These are phyloP conservation scores for Eupsilia transversa DNA, from an alignment of 2,888 invertebrate species.

Conservation along the genomic window DNA sequence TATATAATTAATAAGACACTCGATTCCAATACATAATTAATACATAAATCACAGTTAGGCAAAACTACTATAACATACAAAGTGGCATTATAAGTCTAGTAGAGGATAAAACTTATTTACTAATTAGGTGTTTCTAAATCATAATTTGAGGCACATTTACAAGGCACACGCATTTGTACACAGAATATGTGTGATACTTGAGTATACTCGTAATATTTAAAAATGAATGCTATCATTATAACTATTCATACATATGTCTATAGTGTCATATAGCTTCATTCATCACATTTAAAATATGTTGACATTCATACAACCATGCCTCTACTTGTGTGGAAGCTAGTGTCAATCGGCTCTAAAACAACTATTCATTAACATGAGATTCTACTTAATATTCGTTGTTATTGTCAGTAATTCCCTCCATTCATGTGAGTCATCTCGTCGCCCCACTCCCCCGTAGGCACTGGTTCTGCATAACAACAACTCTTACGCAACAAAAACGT, in stretches of 20 bases:
- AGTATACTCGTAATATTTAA: constrained; percentile 53
- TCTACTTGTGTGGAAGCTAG: constrained; percentile 53
- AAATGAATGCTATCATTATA: constrained; percentile 31
- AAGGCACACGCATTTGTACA: constrained; percentile 66
- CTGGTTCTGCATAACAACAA: constrained; percentile 94
- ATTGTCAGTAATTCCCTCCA: constrained; percentile 88
- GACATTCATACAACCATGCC: constrained; percentile 44
- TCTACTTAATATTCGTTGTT: constrained; percentile 50
- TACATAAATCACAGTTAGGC: constrained; percentile 51
- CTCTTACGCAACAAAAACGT: constrained; percentile 94
- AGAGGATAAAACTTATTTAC: constrained; percentile 29
- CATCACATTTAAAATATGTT: constrained; percentile 39
- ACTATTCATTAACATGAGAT: constrained; percentile 43
- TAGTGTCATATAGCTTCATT: constrained; percentile 51
- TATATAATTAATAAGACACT: constrained; percentile 56
- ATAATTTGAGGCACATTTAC: constrained; percentile 61
- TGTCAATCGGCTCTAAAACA: constrained; percentile 35
- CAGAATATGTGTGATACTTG: constrained; percentile 36
- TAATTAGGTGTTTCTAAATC: constrained; percentile 37
- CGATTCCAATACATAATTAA: constrained; percentile 43
- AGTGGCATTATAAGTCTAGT: constrained; percentile 34
- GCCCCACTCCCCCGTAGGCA: constrained; percentile 95
- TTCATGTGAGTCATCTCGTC: constrained; percentile 97
- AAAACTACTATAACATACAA: constrained; percentile 31
- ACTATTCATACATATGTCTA: constrained; percentile 30